Conservation (phyloP, 2,113 vertebrate genomes). For the Petaurus breviceps region DNA sequence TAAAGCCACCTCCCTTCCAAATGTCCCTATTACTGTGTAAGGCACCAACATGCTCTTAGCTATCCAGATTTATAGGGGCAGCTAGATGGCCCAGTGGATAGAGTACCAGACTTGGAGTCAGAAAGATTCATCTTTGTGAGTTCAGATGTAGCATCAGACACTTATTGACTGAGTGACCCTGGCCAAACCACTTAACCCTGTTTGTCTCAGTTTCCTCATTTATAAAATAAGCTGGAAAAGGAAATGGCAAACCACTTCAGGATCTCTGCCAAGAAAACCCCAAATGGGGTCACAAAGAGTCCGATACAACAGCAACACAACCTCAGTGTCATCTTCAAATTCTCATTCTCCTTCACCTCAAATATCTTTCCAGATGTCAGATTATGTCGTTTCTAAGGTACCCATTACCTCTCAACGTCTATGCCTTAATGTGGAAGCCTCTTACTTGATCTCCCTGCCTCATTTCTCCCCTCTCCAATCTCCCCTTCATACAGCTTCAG, state of each 20-base stretch:
- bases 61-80: not conserved
- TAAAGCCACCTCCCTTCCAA: not conserved
- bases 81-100: not conserved
- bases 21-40: not conserved
- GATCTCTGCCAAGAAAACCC: not conserved
- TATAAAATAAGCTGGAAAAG: not conserved
- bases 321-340: not conserved
- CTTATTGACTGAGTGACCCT: not conserved
- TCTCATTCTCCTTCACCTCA: not conserved
- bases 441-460: not conserved
- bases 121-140: not conserved
- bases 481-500: not conserved
- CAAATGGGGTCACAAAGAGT: not conserved
- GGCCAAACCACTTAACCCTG: not conserved
- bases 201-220: not conserved
- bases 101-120: not conserved
- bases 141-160: not conserved
- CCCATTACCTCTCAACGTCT: not conserved
- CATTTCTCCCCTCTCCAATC: not conserved
- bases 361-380: not conserved
- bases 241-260: not conserved
- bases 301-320: not conserved
- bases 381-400: not conserved
- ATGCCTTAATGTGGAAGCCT: not conserved
- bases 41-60: not conserved